phyloP scores from a whole-genome alignment of 2,797 vertebrate genomes.

The Uromys caudimaculatus region DNA sequence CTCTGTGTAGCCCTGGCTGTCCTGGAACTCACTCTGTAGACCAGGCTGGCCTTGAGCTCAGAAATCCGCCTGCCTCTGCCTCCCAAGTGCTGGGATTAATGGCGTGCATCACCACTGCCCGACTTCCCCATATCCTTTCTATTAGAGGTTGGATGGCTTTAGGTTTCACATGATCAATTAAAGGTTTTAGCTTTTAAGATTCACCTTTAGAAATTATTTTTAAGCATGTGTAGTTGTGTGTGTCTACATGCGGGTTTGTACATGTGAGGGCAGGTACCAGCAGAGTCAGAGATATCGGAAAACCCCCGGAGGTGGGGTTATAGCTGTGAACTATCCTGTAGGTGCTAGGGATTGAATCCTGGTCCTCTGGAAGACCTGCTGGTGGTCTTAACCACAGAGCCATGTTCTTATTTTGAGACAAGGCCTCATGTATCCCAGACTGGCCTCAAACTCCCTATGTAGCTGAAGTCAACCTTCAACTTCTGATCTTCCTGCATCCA shows the following conservation, averaged over 20 bases:
- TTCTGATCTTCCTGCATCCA: neutral
- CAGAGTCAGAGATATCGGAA: neutral
- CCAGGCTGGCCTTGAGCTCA: no score
- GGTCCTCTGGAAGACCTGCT: neutral
- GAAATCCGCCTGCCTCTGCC: no score
- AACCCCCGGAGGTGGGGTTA: neutral
- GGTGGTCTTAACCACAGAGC: neutral
- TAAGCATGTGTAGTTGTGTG: neutral
- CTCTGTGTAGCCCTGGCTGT: no score
- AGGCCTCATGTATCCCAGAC: neutral
- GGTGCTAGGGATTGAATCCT: no score
- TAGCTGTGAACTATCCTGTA: neutral
- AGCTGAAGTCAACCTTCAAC: neutral
- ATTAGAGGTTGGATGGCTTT: neutral
- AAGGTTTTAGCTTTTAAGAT: neutral
- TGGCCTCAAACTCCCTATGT: neutral
- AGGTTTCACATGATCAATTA: neutral
- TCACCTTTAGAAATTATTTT: neutral
- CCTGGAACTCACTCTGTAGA: no score
- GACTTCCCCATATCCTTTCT: neutral
- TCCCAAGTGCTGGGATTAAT: no score
- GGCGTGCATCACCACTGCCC: no score
- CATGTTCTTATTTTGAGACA: neutral
- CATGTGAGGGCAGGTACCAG: no score
- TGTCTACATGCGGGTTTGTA: neutral